phyloP scores from a whole-genome alignment of 2,888 invertebrate species.

The Nebria salina region DNA sequence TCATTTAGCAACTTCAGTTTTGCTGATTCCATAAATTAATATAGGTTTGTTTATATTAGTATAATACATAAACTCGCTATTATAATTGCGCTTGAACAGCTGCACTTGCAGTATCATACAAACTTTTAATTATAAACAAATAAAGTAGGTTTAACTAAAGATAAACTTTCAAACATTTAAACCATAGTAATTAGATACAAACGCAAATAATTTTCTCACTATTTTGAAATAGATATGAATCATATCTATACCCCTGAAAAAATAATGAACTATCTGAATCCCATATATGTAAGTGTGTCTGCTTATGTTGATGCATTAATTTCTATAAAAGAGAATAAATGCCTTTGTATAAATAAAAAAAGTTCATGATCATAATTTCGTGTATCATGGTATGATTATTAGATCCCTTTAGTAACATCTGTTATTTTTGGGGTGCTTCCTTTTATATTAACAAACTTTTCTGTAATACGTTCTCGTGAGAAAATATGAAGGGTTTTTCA shows the following conservation, averaged over 20 bases:
- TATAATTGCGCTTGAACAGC: not conserved
- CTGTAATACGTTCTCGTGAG: not conserved
- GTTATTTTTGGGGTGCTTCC: not conserved
- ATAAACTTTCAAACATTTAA: not conserved
- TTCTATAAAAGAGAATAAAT: not conserved
- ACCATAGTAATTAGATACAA: not conserved
- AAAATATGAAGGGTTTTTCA: not conserved
- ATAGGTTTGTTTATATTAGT: not conserved
- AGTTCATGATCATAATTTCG: not conserved
- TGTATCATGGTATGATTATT: not conserved
- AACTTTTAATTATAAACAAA: not conserved
- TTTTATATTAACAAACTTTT: not conserved
- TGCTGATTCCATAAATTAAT: not conserved
- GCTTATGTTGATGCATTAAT: too few relatives aligned
- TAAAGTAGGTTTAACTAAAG: not conserved
- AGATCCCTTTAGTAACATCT: not conserved
- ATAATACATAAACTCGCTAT: not conserved
- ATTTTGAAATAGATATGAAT: too few relatives aligned
- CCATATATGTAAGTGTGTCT: not conserved
- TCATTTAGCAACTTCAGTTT: not conserved
- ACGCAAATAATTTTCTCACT: not conserved
- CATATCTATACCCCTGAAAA: too few relatives aligned
- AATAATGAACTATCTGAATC: too few relatives aligned
- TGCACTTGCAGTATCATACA: not conserved
- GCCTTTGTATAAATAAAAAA: not conserved